A percentile compares a stretch with the other conserved stretches of the same genome.
phyloP scores from a whole-genome alignment of 2,113 vertebrate genomes.

The Noctilio leporinus region DNA sequence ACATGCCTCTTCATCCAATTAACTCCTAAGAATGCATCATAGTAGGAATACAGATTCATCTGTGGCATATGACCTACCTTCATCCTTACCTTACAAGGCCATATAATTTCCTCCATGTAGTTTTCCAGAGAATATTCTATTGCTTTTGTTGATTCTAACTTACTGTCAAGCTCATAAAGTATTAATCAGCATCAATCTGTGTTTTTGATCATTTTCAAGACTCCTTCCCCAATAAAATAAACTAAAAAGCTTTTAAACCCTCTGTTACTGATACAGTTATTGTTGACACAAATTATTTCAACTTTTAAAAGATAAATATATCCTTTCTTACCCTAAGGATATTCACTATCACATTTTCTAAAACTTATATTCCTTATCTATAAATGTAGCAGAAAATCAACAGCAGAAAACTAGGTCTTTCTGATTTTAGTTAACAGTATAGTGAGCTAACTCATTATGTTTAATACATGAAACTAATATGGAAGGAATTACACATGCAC shows the following conservation, averaged over 20 bases:
- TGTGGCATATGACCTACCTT: background rate
- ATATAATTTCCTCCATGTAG: background rate
- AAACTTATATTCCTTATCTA: background rate
- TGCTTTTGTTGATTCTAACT: background rate
- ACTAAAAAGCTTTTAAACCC: background rate
- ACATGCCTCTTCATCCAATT: background rate
- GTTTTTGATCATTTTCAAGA: background rate
- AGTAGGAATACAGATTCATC: background rate
- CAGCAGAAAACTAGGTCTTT: background rate
- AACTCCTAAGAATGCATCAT: background rate
- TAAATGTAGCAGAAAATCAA: background rate
- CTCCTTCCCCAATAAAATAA: background rate
- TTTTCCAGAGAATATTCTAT: background rate
- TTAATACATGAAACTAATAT: background rate
- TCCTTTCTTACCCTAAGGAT: background rate
- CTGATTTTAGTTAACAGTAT: background rate
- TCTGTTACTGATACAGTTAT: background rate
- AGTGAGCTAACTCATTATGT: background rate
- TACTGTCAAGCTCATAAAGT: background rate
- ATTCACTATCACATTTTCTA: background rate
- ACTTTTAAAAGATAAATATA: background rate
- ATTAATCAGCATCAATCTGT: background rate
- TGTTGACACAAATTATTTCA: background rate
- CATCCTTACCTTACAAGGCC: background rate
- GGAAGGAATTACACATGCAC: background rate